phyloP scores from a whole-genome alignment of 2,888 invertebrate genomes.

The Siphlonurus alternatus region DNA sequence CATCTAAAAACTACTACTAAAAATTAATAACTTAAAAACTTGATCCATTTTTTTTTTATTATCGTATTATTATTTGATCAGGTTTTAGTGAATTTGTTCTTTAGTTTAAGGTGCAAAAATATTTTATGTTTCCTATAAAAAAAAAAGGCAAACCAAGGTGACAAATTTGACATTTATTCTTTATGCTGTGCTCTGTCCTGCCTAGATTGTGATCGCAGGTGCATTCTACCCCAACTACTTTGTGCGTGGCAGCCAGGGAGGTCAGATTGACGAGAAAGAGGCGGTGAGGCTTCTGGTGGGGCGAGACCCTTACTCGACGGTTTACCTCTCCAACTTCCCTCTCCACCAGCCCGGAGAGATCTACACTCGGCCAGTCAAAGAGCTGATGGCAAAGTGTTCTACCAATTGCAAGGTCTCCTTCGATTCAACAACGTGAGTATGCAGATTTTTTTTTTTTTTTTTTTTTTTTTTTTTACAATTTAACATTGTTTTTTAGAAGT shows the following conservation, averaged over 20 bases:
- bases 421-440: constrained; percentile 31
- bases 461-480: not conserved
- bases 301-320: constrained; percentile 58
- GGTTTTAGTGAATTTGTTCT: too few relatives aligned
- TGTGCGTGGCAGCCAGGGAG: constrained; percentile 33
- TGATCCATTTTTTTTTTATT: too few relatives aligned
- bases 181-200: too few relatives aligned
- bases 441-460: not conserved
- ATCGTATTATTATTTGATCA: too few relatives aligned
- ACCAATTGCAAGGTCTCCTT: constrained; percentile 35
- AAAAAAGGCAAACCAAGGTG: too few relatives aligned
- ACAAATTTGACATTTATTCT: too few relatives aligned
- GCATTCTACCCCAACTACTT: constrained; percentile 93
- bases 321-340: constrained; percentile 37
- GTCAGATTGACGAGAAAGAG: constrained; percentile 42
- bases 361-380: constrained; percentile 46
- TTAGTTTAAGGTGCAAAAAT: too few relatives aligned
- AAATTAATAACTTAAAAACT: too few relatives aligned
- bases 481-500: constrained; percentile 18
- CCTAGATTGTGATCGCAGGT: constrained; percentile 61
- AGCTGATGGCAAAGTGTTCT: constrained; percentile 33
- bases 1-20: too few relatives aligned
- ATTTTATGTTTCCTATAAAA: too few relatives aligned
- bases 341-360: constrained; percentile 47
- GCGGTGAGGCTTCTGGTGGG: constrained; percentile 50